Conservation (phyloP, 2,113 vertebrate genomes). For the Corythaeola cristata region DNA sequence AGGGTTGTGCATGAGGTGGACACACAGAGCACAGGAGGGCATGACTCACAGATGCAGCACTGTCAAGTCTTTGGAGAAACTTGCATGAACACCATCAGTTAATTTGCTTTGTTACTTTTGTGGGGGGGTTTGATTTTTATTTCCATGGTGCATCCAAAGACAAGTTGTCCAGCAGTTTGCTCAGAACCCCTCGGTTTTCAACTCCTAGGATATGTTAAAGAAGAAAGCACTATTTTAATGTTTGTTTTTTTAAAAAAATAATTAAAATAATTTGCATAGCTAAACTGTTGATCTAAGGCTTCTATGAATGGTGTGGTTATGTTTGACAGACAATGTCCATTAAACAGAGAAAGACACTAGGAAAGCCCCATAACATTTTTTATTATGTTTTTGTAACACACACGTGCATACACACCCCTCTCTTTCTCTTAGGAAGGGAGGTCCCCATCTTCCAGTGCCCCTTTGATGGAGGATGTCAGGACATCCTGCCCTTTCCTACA, state of each 20-base stretch:
- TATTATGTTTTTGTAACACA: conserved; percentile 59
- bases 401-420: not conserved
- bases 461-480: not conserved
- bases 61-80: conserved; percentile 75
- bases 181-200: conserved; percentile 73
- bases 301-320: conserved; percentile 76
- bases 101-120: conserved; percentile 75
- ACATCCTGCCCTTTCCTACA: conserved; percentile 1
- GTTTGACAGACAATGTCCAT: conserved; percentile 70
- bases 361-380: conserved; percentile 59
- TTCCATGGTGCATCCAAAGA: conserved; percentile 78
- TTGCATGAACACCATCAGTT: conserved; percentile 72
- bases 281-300: conserved; percentile 83
- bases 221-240: conserved; percentile 81
- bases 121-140: conserved; percentile 72
- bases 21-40: conserved; percentile 73
- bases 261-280: conserved; percentile 84
- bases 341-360: conserved; percentile 72
- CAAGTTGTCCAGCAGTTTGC: conserved; percentile 76
- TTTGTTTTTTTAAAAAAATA: conserved; percentile 69
- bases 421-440: not conserved
- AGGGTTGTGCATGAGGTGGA: conserved; percentile 62
- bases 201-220: conserved; percentile 75
- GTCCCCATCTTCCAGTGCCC: not conserved
- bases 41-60: conserved; percentile 74